Evolutionary conservation across 2,113 vertebrate species (phyloP).

Genomic region (Zonotrichia leucophrys): DNA sequence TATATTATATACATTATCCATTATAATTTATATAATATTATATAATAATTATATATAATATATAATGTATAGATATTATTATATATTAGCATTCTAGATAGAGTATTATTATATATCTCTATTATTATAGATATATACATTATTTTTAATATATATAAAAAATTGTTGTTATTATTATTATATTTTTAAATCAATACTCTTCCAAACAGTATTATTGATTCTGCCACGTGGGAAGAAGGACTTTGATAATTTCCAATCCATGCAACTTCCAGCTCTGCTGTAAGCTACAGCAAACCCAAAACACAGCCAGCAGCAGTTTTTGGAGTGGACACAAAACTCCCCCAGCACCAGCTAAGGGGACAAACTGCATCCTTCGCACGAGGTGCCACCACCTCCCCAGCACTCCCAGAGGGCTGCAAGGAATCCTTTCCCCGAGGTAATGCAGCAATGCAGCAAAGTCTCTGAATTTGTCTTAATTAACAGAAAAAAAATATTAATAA

Average conservation of each 20-base stretch:
- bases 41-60: neutral
- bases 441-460: slow-evolving; percentile 56
- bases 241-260: neutral
- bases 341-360: neutral
- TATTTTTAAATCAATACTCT: neutral
- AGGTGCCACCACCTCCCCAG: neutral
- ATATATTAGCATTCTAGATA: too few relatives aligned
- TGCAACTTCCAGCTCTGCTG: neutral
- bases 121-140: neutral
- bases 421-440: slow-evolving; percentile 18
- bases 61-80: too few relatives aligned
- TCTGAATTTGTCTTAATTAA: slow-evolving; percentile 73
- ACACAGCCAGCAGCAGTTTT: neutral
- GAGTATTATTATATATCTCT: neutral
- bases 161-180: too few relatives aligned
- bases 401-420: neutral
- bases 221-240: neutral
- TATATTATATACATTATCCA: too few relatives aligned
- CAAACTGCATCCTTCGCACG: neutral
- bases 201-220: neutral
- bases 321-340: slow-evolving; percentile 6
- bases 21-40: neutral
- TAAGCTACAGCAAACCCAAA: neutral
- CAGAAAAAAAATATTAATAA: neutral
- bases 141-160: too few relatives aligned